Conservation (phyloP, 2,797 vertebrate species). For the Sebastiscus tertius region DNA sequence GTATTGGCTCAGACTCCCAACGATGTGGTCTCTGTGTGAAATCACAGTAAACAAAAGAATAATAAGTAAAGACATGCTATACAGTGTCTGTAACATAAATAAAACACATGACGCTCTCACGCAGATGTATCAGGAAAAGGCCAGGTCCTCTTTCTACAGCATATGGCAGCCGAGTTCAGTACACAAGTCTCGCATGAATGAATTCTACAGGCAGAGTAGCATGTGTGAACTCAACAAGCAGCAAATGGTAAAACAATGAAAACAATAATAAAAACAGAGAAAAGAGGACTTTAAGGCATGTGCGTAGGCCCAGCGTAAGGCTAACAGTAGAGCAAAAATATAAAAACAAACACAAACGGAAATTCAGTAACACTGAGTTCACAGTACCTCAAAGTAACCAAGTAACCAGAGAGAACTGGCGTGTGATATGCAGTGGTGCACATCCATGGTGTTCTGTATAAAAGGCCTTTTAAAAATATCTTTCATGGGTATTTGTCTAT, state of each 20-base stretch:
- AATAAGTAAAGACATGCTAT: constrained; percentile 3
- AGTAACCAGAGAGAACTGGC: constrained; percentile 7
- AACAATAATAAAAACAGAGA: constrained; percentile 20
- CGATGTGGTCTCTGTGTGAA: constrained; percentile 17
- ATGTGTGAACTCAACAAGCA: constrained; percentile 48
- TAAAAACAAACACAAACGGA: constrained; percentile 29
- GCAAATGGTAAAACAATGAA: constrained; percentile 43
- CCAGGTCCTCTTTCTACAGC: constrained; percentile 22
- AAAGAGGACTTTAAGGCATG: constrained; percentile 34
- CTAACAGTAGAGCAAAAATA: constrained; percentile 12
- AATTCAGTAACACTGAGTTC: constrained; percentile 64
- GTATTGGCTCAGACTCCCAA: constrained; percentile 44
- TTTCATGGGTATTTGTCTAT: not conserved
- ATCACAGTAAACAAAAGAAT: constrained; percentile 31
- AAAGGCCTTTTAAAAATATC: not conserved
- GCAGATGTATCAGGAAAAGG: constrained; percentile 27
- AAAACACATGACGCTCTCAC: constrained; percentile 14
- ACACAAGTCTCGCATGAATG: constrained; percentile 33
- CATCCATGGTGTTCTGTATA: constrained; percentile 13
- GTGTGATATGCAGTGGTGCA: constrained; percentile 7
- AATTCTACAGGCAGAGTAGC: constrained; percentile 31
- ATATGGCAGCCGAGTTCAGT: constrained; percentile 49
- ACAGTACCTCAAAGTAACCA: constrained; percentile 67
- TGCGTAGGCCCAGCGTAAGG: constrained; percentile 20
- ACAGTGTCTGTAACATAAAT: constrained; percentile 36